Base-by-base conservation (phyloP, 2,797 vertebrate species). In the Toxotes lorentzi region DNA sequence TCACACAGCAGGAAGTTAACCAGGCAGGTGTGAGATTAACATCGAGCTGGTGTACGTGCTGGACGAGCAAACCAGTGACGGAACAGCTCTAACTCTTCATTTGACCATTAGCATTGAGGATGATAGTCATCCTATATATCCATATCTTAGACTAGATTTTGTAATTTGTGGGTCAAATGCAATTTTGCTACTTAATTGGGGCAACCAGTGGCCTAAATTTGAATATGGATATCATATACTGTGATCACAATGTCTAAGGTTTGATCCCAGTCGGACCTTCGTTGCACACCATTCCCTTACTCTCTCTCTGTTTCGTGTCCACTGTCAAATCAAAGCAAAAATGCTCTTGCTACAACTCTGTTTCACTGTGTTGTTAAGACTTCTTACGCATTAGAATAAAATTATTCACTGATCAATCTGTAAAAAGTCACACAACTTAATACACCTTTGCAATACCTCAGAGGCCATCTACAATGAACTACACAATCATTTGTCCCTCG, bases 11-110 rank as follows among this genome's bases (percentile, higher is more conserved):
- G 63, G 58, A 19, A 59, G 32, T 73, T 70, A 67, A 83, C 21
- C 24, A 43, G 68, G 35, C 47, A 62, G 70, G 73, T 78, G 57
- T 79, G 71, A 83, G 50, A 71, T 72, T 81, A 74, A 70, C 35
- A 66, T 10, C 60, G n/a, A 78, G 11, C 45, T 58, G 32, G 4
- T 17, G n/a, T 66, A 13, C 11, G 5, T 71, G 71, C 21, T 75
- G 41, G 23, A 78, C 63, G 47, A 47, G 63, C 21, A 0, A 48
- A 23, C 57, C 35, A 60, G 40, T 21, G 24, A 50, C 60, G 45
- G 10, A 74, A 66, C 48, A 38, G 41, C 40, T 68, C 11, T 47
- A 73, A 56, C 27, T 58, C 16, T 47, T 75, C 13, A 61, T 68
- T 70, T 79, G 40, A 69, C 47, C 23, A 17, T 67, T 43, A 74